Evolutionary conservation across 2,797 vertebrate species (phyloP).

Genomic region (Cottoperca gobio): DNA sequence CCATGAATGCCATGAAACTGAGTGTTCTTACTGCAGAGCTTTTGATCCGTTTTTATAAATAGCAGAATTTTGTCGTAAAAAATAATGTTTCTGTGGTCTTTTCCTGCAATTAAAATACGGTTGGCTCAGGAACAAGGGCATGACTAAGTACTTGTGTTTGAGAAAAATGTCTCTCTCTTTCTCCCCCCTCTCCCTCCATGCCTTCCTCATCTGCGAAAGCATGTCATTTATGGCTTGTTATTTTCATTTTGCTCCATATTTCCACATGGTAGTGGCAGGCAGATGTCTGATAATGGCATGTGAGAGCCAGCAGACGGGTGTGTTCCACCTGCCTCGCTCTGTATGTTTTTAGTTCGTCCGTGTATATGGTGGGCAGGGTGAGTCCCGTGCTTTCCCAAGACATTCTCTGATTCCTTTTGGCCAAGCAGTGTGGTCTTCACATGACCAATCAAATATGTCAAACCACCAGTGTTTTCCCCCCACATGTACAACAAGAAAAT

Average conservation of each 20-base stretch:
- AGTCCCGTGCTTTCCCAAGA: slow-evolving; percentile 58
- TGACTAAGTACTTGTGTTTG: slow-evolving; percentile 68
- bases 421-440: slow-evolving; percentile 83
- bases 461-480: slow-evolving; percentile 76
- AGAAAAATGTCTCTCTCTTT: slow-evolving; percentile 53
- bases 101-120: slow-evolving; percentile 81
- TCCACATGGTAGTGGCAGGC: slow-evolving; percentile 54
- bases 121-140: slow-evolving; percentile 81
- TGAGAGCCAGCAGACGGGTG: slow-evolving; percentile 50
- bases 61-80: slow-evolving; percentile 83
- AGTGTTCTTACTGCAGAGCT: slow-evolving; percentile 66
- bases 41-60: slow-evolving; percentile 83
- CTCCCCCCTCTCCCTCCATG: slow-evolving; percentile 7
- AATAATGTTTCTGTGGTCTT: slow-evolving; percentile 81
- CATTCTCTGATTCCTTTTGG: slow-evolving; percentile 65
- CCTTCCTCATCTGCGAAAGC: slow-evolving; percentile 64
- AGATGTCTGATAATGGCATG: slow-evolving; percentile 70
- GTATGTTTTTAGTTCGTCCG: slow-evolving; percentile 52
- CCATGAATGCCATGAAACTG: slow-evolving; percentile 70
- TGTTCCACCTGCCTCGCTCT: slow-evolving; percentile 76
- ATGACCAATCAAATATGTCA: slow-evolving; percentile 86
- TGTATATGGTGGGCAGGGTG: slow-evolving; percentile 53
- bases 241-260: slow-evolving; percentile 68
- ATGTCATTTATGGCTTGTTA: slow-evolving; percentile 81
- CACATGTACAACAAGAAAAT: slow-evolving; percentile 81